Base-by-base conservation (phyloP, 1,140 invertebrate genomes). In the Tenebrio molitor region DNA sequence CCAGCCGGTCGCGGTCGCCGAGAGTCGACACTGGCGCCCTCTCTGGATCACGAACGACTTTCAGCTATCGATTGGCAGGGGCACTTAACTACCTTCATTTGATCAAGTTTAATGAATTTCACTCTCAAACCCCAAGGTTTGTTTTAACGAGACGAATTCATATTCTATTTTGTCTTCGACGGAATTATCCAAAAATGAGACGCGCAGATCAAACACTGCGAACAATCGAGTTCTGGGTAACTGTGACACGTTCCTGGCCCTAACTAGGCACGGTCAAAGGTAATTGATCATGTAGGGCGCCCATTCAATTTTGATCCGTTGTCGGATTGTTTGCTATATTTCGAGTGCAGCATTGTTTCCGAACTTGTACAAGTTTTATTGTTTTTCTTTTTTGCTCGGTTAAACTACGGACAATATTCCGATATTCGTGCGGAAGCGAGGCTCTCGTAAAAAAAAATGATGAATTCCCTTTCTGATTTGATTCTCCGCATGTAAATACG, bases 401-500 rank as follows among this genome's bases (percentile, higher is more conserved):
- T 39, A 39, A 39, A 39, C 36, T 39, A 39, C 36, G 36, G 36
- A 39, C 36, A 39, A 39, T 39, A 39, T 39, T 39, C 36, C 36
- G 12, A 39, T 39, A 39, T 39, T n/a, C 7, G 12, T n/a, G n/a
- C n/a, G n/a, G n/a, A n/a, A n/a, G n/a, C n/a, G n/a, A n/a, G n/a
- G n/a, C 36, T n/a, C 36, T 39, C 36, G 12, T 39, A 39, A 53
- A 53, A 39, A 53, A 53, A 53, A 53, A 53, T 23, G 17, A 53
- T 53, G 46, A 53, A 53, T 53, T 53, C 17, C 23, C 46, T 53
- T 53, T 53, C 19, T 53, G 46, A 7, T 39, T 39, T 39, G 36
- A 39, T 39, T 39, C 36, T 4, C 29, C 29, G 4, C 12, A 46
- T 15, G 16, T 53, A 53, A 19, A 53, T 53, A 23, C n/a, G 19